These are phyloP conservation scores for Eclectus roratus DNA, from an alignment of 2,113 vertebrate species.

Conservation along the genomic window DNA sequence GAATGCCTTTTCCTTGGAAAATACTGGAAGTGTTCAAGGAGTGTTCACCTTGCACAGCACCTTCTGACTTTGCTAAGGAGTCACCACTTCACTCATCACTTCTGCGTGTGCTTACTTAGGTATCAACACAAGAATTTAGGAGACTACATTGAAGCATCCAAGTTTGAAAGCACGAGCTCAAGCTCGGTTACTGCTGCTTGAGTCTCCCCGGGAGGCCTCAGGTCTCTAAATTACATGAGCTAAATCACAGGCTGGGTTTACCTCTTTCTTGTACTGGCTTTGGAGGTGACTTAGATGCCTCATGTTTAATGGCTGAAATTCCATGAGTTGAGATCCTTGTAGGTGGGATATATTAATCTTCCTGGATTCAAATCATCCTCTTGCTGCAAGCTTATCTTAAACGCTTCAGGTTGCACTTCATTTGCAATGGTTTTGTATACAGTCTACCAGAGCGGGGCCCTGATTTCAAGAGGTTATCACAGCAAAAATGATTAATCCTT, in stretches of 20 bases:
- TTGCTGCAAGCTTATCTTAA: background rate
- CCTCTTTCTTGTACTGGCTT: background rate
- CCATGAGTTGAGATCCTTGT: background rate
- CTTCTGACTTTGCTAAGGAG: background rate
- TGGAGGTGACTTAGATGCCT: conserved; percentile 3
- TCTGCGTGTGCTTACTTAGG: background rate
- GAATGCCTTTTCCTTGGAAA: background rate
- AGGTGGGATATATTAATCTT: background rate
- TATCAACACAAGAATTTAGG: background rate
- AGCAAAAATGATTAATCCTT: conserved; percentile 26
- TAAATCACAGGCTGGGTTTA: background rate
- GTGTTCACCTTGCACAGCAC: background rate
- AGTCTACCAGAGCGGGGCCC: background rate
- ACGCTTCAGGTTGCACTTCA: background rate
- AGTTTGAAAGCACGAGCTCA: background rate
- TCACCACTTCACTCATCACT: background rate
- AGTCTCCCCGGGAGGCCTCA: background rate
- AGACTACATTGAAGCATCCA: background rate
- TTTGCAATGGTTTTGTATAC: background rate
- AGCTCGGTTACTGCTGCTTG: background rate
- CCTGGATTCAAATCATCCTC: background rate
- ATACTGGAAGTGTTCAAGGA: background rate
- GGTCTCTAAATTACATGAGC: background rate
- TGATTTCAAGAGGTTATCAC: background rate
- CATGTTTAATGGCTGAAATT: background rate